Evolutionary conservation across 2,797 vertebrate genomes (phyloP).

Genomic region (Sciurus carolinensis): DNA sequence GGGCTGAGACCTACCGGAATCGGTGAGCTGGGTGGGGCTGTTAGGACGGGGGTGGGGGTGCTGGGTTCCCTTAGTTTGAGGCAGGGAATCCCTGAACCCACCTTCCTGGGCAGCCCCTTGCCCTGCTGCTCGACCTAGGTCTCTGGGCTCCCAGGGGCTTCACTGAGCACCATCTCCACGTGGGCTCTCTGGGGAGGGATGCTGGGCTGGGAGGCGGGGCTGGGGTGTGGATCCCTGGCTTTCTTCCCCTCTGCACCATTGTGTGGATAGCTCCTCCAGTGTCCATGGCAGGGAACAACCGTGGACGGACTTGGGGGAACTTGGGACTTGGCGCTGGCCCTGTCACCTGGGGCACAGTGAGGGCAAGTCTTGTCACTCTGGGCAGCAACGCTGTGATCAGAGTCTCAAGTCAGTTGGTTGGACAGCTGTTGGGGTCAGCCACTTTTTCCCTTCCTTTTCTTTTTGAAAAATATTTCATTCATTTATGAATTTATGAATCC

Average conservation of each 20-base stretch:
- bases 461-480: not conserved
- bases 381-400: not conserved
- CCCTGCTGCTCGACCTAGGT: not conserved
- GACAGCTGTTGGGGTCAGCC: not conserved
- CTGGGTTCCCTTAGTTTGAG: not conserved
- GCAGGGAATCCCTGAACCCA: not conserved
- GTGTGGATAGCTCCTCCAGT: not conserved
- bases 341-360: not conserved
- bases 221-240: not conserved
- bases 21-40: slow-evolving; percentile 88
- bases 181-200: not conserved
- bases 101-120: not conserved
- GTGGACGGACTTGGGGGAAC: not conserved
- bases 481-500: too few relatives aligned
- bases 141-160: not conserved
- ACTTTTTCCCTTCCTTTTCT: not conserved
- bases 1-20: slow-evolving; percentile 92
- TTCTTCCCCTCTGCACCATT: not conserved
- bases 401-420: not conserved
- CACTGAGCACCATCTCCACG: fast-evolving
- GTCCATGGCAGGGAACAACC: not conserved
- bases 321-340: not conserved
- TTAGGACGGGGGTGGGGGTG: not conserved
- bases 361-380: not conserved
- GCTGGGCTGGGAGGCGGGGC: not conserved